phyloP scores from a whole-genome alignment of 1,140 invertebrate species.

The Macrocentrus cingulum region DNA sequence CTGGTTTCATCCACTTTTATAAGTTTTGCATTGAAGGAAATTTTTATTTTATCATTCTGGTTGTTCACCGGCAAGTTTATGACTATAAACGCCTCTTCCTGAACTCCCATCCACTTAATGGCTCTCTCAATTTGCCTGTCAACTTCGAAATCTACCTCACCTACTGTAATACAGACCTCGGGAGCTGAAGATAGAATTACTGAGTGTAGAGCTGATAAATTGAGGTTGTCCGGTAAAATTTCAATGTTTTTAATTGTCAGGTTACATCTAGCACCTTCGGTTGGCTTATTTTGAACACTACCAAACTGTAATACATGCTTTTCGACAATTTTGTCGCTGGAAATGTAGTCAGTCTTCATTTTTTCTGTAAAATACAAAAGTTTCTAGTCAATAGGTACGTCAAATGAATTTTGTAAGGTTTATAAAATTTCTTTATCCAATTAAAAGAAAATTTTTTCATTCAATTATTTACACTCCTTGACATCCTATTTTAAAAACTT shows the following conservation, averaged over 20 bases:
- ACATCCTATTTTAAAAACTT: too few species aligned
- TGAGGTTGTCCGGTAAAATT: too few species aligned
- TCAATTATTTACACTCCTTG: too few species aligned
- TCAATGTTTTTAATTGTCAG: too few species aligned
- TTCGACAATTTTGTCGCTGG: conserved; percentile 38
- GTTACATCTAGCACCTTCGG: too few species aligned
- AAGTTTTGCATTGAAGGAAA: conserved; percentile 37
- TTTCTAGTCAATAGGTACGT: too few species aligned
- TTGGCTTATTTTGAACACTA: conserved; percentile 41
- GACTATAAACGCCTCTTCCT: conserved; percentile 41
- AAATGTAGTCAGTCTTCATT: conserved; percentile 28
- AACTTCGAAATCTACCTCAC: conserved; percentile 38
- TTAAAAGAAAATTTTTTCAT: too few species aligned
- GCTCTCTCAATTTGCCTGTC: conserved; percentile 49
- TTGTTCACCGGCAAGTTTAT: conserved; percentile 28
- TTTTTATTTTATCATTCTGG: conserved; percentile 25
- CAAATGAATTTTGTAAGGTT: too few species aligned
- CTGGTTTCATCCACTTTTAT: conserved; percentile 34
- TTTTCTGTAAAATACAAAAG: not conserved
- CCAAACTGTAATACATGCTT: conserved; percentile 43
- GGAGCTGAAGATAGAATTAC: conserved; percentile 27
- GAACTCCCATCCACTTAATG: conserved; percentile 44
- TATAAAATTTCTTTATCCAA: too few species aligned
- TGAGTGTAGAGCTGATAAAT: conserved; percentile 34
- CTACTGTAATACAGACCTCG: conserved; percentile 41